Conservation (phyloP, 2,888 invertebrate species). For the Drosophila gaucha region DNA sequence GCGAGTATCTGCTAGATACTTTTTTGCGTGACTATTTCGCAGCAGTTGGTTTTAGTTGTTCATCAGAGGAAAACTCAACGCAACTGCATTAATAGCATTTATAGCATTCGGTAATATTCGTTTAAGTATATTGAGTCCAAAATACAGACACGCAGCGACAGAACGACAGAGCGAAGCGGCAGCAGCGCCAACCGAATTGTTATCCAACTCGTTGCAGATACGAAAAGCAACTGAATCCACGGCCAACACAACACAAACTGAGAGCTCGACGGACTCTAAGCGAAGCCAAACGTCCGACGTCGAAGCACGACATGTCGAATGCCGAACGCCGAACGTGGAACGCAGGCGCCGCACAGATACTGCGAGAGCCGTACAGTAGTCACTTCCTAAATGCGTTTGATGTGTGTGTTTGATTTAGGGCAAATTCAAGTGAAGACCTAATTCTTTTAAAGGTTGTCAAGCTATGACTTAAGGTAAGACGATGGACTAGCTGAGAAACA, state of each 20-base stretch:
- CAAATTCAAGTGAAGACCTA: background rate
- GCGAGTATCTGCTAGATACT: slow-evolving; percentile 39
- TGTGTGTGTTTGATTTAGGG: background rate
- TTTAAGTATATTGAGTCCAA: slow-evolving; percentile 25
- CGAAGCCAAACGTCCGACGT: slow-evolving; percentile 8
- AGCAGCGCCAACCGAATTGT: slow-evolving; percentile 56
- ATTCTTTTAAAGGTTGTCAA: background rate
- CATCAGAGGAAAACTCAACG: slow-evolving; percentile 31
- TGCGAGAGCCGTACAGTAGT: slow-evolving; percentile 31
- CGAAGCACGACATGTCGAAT: slow-evolving; percentile 7
- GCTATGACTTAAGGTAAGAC: too few species aligned
- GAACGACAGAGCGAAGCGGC: slow-evolving; percentile 29
- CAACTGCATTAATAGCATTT: slow-evolving; percentile 17
- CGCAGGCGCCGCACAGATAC: slow-evolving; percentile 41
- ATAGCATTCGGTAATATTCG: slow-evolving; percentile 4
- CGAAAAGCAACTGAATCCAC: slow-evolving; percentile 63
- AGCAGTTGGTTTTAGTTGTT: slow-evolving; percentile 47
- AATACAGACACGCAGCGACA: slow-evolving; percentile 40
- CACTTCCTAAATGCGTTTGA: slow-evolving; percentile 4
- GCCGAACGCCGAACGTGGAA: slow-evolving; percentile 7
- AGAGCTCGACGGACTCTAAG: slow-evolving; percentile 26
- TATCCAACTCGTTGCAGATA: slow-evolving; percentile 75
- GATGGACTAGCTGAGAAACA: too few species aligned
- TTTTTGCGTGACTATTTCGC: slow-evolving; percentile 11
- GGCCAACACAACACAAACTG: slow-evolving; percentile 39